These are phyloP conservation scores for Tonatia bakeri DNA, from an alignment of 2,113 vertebrate genomes.

Conservation along the genomic window DNA sequence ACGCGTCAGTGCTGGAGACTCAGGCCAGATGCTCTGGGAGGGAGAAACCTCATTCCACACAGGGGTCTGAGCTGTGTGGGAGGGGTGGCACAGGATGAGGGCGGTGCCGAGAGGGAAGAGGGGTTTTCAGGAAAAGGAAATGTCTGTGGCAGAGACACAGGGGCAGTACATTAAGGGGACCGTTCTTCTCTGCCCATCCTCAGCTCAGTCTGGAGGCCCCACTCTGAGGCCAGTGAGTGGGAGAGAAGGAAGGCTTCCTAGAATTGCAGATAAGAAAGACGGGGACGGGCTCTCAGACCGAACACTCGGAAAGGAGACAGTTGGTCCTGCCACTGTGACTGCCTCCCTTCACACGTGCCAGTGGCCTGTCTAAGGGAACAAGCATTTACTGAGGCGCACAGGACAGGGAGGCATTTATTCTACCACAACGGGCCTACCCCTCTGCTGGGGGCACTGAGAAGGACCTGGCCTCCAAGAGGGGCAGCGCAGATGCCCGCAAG, in stretches of 20 bases:
- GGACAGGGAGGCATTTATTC: background rate
- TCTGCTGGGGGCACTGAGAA: background rate
- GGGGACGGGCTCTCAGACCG: background rate
- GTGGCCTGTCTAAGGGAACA: background rate
- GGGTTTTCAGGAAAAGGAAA: slow-evolving; percentile 32
- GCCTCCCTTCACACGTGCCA: background rate
- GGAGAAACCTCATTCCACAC: background rate
- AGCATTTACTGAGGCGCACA: background rate
- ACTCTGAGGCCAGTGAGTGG: background rate
- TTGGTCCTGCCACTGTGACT: background rate
- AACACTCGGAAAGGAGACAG: background rate
- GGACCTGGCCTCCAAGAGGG: background rate
- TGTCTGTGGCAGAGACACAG: background rate
- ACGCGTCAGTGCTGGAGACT: background rate
- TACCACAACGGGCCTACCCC: background rate
- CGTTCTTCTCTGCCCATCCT: background rate
- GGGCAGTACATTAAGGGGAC: background rate
- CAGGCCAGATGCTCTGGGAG: background rate
- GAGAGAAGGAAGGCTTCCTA: background rate
- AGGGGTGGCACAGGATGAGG: background rate
- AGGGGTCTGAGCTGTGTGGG: background rate
- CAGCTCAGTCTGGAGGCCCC: background rate
- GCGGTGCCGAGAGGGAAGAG: background rate
- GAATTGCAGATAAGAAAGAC: background rate
- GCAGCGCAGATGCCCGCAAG: background rate